Evolutionary conservation across 2,797 vertebrate species (phyloP), one percentile per base, ranked within the genome.

Genomic region (Sorex maritimensis): DNA sequence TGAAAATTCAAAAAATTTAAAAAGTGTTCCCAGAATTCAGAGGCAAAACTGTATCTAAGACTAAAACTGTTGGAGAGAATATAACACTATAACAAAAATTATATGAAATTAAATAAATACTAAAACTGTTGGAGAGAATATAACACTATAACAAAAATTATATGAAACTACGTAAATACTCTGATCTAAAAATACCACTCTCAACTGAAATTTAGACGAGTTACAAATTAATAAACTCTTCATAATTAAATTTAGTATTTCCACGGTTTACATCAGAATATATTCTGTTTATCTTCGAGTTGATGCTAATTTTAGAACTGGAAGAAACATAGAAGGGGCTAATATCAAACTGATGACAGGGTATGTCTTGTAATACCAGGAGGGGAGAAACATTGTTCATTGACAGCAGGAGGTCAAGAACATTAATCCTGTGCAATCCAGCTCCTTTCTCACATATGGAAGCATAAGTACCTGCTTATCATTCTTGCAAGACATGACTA

Each of bases 11-110:
- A 78, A 38, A 55, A 65, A 87, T 10, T 83, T 46, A 63, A 67
- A 74, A 83, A 80, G n/a, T 28, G 86, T 65, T 79, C 5, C 41
- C 21, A 77, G 63, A 84, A 77, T 55, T 94, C 26, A 72, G 38
- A 69, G 12, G 34, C 5, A 61, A 5, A 49, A 55, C 34, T 10
- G 10, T 75, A 71, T 55, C 52, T 12, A 46, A 65, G 14, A 44
- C 80, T 65, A 75, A 79, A 69, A 80, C 58, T 19, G 17, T 30
- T 23, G 26, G 8, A 67, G n/a, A 89, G 34, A 80, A 61, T 55
- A 55, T 14, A 14, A 55, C 14, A 55, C 52, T 55, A 14, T 14
- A 55, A 55, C 10, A 14, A 55, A 55, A 55, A 52, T 52, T 11
- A 52, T 52, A 52, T 52, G 34, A 34, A 34, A 34, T 34, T 34